A percentile compares a stretch with the other conserved stretches of the same genome.
These are phyloP conservation scores for Troglohyphantes excavatus DNA, from an alignment of 2,888 invertebrate genomes.

Conservation along the genomic window DNA sequence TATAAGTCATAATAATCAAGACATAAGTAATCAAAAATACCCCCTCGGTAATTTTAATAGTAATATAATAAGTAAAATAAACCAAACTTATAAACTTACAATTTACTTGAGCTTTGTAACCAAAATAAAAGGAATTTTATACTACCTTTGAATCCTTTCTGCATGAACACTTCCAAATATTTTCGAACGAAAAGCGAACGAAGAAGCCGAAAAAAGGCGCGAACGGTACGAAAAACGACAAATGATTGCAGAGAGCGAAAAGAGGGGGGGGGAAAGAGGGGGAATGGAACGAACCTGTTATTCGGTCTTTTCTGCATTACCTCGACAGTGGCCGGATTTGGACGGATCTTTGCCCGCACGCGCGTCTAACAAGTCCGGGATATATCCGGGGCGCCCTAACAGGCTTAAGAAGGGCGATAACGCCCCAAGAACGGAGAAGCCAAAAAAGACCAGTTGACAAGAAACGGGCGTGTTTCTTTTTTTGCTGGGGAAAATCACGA, in stretches of 20 bases:
- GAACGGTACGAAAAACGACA: background rate
- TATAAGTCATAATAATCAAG: too few relatives aligned
- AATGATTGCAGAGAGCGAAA: background rate
- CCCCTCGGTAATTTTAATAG: too few relatives aligned
- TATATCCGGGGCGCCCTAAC: conserved; percentile 70
- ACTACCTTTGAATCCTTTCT: background rate
- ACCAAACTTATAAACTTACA: too few relatives aligned
- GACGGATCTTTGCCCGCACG: conserved; percentile 67
- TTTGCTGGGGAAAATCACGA: conserved; percentile 68
- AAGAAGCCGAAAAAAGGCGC: background rate
- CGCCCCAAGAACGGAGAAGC: conserved; percentile 26
- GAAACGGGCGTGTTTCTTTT: background rate
- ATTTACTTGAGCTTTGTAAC: too few relatives aligned
- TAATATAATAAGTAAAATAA: too few relatives aligned
- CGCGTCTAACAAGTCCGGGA: conserved; percentile 67
- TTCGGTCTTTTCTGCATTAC: conserved; percentile 75
- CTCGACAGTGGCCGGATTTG: conserved; percentile 75
- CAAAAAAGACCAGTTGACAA: conserved; percentile 66
- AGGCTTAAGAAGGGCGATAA: conserved; percentile 71
- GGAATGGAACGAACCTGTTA: conserved; percentile 34
- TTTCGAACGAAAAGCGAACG: background rate
- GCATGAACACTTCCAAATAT: background rate
- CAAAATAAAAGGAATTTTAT: too few relatives aligned
- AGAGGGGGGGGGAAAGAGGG: conserved; percentile 28
- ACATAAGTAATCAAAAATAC: too few relatives aligned